Conservation (phyloP, 2,113 vertebrate genomes). For the Nothoprocta perdicaria region DNA sequence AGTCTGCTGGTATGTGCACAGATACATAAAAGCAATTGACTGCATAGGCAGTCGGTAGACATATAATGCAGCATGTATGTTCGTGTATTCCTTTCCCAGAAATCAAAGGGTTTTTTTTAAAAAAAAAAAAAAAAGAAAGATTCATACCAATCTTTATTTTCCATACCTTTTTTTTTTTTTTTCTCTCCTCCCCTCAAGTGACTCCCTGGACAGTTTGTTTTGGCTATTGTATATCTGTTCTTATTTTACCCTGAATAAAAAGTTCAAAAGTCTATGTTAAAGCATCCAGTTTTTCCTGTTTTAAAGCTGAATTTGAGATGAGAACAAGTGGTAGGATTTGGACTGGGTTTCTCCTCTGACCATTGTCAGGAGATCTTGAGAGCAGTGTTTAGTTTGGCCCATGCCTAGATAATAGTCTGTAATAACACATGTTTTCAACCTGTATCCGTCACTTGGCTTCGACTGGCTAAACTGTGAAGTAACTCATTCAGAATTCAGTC, state of each 20-base stretch:
- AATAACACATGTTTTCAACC: slow-evolving; percentile 54
- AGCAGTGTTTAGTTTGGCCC: slow-evolving; percentile 63
- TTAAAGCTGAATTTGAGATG: slow-evolving; percentile 29
- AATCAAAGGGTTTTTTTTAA: background rate
- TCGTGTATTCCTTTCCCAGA: background rate
- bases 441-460: slow-evolving; percentile 33
- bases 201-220: slow-evolving; percentile 24
- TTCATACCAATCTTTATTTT: background rate
- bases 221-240: background rate
- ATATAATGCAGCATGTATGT: fast-evolving
- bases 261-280: background rate
- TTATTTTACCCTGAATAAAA: background rate
- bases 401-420: slow-evolving; percentile 47
- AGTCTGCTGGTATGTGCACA: background rate
- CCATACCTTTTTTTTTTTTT: no score
- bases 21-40: background rate
- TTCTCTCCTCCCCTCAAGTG: background rate
- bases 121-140: background rate
- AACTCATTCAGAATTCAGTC: slow-evolving; percentile 56
- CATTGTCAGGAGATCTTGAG: slow-evolving; percentile 58
- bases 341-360: background rate
- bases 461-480: background rate
- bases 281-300: slow-evolving; percentile 43
- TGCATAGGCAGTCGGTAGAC: background rate
- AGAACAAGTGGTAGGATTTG: slow-evolving; percentile 48